phyloP scores from a whole-genome alignment of 2,113 vertebrate genomes.

The Brienomyrus brachyistius region DNA sequence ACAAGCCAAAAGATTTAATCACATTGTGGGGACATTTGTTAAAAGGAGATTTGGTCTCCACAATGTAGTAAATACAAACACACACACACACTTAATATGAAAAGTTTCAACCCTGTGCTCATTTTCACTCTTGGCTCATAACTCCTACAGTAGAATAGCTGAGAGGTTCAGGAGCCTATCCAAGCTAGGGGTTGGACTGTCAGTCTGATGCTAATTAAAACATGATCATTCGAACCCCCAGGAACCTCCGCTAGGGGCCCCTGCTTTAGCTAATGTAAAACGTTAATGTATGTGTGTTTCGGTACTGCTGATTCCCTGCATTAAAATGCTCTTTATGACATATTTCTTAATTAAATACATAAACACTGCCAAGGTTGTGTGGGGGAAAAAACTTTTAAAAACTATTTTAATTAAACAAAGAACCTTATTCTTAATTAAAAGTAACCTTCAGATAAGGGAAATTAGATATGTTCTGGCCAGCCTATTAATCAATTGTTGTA shows the following conservation, averaged over 20 bases:
- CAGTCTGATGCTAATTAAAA: background rate
- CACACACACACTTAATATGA: background rate
- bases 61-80: background rate
- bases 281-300: background rate
- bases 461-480: slow-evolving; percentile 3
- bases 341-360: slow-evolving; percentile 8
- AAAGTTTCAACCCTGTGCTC: background rate
- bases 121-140: background rate
- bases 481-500: slow-evolving; percentile 2
- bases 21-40: background rate
- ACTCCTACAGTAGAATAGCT: background rate
- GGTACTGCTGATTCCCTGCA: background rate
- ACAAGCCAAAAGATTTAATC: background rate
- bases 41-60: background rate
- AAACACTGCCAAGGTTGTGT: slow-evolving; percentile 11
- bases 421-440: slow-evolving; percentile 10
- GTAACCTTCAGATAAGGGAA: slow-evolving; percentile 13
- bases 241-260: background rate
- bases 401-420: slow-evolving; percentile 9
- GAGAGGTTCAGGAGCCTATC: background rate
- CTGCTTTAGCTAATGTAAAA: background rate
- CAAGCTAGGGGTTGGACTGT: background rate
- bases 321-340: background rate
- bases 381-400: background rate
- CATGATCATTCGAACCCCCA: background rate